Evolutionary conservation across 23 tunicate genomes (phyloP).

Genomic region (Ciona savignyi): DNA sequence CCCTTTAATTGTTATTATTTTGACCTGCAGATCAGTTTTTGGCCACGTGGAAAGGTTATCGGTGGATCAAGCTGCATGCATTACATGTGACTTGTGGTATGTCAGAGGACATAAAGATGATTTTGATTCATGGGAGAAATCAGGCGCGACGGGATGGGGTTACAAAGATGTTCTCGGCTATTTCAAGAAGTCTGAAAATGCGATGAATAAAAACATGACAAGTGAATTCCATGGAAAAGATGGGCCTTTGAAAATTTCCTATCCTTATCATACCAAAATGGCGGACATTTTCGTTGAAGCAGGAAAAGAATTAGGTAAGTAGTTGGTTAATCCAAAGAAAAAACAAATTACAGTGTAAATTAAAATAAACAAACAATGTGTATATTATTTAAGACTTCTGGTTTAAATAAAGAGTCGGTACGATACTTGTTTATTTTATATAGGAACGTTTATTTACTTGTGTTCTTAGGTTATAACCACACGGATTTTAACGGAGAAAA

Average conservation of each 20-base stretch:
- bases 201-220: not conserved
- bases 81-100: constrained; percentile 36
- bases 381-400: too few species aligned
- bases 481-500: constrained; percentile 17
- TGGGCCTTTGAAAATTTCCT: constrained; percentile 34
- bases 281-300: constrained; percentile 21
- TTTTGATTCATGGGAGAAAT: constrained; percentile 45
- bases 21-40: constrained; percentile 7
- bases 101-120: constrained; percentile 33
- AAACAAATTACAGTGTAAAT: too few species aligned
- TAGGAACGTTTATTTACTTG: not conserved
- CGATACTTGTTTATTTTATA: too few species aligned
- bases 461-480: constrained; percentile 3
- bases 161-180: constrained; percentile 25
- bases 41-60: constrained; percentile 42
- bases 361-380: too few species aligned
- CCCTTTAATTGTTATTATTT: too few species aligned
- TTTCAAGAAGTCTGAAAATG: constrained; percentile 42
- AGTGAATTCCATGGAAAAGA: constrained; percentile 22
- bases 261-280: constrained; percentile 2
- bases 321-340: too few species aligned
- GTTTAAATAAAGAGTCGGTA: too few species aligned
- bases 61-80: constrained; percentile 60
- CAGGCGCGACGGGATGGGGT: constrained; percentile 52
- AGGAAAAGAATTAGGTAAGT: constrained; percentile 28